Conservation (phyloP, 2,113 vertebrate genomes). For the Bos taurus region ARS-UCD2.0 NC_037339.1:49121001-49121500, state of each 20-base stretch:
- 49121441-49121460: not conserved
- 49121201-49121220: not conserved
- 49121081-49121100: too few relatives aligned
- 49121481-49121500: not conserved
- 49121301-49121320: not conserved
- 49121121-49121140: not conserved
- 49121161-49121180: not conserved
- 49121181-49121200: not conserved
- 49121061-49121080: too few relatives aligned
- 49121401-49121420: not conserved
- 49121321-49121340: not conserved
- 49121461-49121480: not conserved
- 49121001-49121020: not conserved
- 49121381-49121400: not conserved
- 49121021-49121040: too few relatives aligned
- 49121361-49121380: not conserved
- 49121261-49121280: not conserved
- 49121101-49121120: not conserved
- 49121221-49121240: not conserved
- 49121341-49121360: not conserved
- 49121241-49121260: not conserved
- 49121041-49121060: too few relatives aligned
- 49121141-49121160: constrained; percentile 5
- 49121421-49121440: not conserved
- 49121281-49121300: not conserved